Conservation (phyloP, 2,113 vertebrate species). For the Scalopus aquaticus region DNA sequence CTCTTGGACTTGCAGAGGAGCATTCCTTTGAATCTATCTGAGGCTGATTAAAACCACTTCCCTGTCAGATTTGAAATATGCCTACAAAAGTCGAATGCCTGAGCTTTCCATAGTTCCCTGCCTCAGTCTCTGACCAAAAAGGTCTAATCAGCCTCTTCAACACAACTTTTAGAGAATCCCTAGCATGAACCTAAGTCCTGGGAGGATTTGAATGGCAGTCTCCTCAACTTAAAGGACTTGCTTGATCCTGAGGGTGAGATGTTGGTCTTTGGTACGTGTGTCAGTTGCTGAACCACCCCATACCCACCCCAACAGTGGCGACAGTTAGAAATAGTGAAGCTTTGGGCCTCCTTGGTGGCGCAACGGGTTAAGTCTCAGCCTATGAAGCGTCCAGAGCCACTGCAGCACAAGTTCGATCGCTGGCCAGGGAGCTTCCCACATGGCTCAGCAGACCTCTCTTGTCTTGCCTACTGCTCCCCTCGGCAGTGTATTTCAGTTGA, state of each 20-base stretch:
- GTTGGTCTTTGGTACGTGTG: neutral
- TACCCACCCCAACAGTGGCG: too few relatives aligned
- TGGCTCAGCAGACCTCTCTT: too few relatives aligned
- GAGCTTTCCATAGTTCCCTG: neutral
- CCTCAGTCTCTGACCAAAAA: neutral
- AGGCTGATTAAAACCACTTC: neutral
- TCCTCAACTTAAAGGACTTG: neutral
- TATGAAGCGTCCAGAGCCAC: too few relatives aligned
- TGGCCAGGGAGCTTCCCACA: too few relatives aligned
- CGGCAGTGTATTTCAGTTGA: too few relatives aligned
- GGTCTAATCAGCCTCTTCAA: neutral
- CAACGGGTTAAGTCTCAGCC: too few relatives aligned
- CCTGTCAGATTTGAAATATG: neutral
- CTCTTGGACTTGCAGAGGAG: neutral
- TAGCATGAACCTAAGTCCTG: neutral
- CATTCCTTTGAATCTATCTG: neutral
- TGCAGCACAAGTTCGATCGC: too few relatives aligned
- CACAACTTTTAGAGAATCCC: neutral
- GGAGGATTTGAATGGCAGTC: neutral
- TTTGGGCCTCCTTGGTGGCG: too few relatives aligned
- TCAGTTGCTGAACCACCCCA: neutral
- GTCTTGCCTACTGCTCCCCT: too few relatives aligned
- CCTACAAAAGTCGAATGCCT: neutral
- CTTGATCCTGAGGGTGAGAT: neutral
- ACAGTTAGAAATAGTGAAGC: neutral